Base-by-base conservation (phyloP, 1,140 invertebrate genomes). In the Chrysopa pallens region DNA sequence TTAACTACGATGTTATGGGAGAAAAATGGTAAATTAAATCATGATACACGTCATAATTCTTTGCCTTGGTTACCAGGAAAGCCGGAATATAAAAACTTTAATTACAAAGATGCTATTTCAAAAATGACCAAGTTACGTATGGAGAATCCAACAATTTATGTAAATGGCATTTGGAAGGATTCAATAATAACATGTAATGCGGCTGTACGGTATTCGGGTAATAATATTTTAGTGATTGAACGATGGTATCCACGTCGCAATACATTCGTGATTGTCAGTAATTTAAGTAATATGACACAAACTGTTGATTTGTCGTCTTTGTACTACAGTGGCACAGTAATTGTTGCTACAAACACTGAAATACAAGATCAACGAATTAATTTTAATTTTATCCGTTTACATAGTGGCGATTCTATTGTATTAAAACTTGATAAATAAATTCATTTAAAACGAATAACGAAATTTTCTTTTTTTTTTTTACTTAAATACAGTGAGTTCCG, bases 231-330 rank as follows among this genome's bases (percentile, higher is more conserved):
- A 8, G 69, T 83, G 0, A 65, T 85, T 36, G 79, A 84, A 49
- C 66, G 82, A 31, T 80, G 72, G 67, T 85, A 79, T 59, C 81
- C 82, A 6, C 66, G 83, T 12, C 67, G 80, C 41, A 77, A 80
- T 52, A 73, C 77, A 2, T 84, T 76, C 50, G 75, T 81, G 1
- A 70, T 80, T 37, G 68, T 84, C 0, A 72, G 72, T 2, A 85
- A 85, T 63, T 61, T 84, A 6, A 77, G 76, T 0, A 61, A 54
- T 8, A 52, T 52, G 4, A 62, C 61, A 8, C 66, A 76, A 36
- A 69, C 63, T 1, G 71, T 74, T 41, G 81, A 85, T 61, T 64
- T 85, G 8, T 80, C 80, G 1, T 69, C 69, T 1, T 68, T 77
- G 51, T 80, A 79, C 55, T 87, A 83, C 49, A 78, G 78, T 39